Evolutionary conservation across 2,113 vertebrate species (phyloP).

Genomic region (Zosterops pallidus): DNA sequence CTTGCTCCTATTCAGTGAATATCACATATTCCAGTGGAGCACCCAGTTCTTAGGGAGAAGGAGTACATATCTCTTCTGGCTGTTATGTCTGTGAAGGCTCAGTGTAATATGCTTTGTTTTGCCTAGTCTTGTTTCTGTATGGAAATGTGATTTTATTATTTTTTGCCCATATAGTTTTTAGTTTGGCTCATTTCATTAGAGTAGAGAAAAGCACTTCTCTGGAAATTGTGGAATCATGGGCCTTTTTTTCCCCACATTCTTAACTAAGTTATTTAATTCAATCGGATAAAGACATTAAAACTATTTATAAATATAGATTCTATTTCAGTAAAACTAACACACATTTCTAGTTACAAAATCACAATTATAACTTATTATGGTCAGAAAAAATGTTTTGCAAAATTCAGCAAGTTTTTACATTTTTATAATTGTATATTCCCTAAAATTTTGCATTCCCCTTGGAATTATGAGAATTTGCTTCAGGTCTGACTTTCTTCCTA

Average conservation of each 20-base stretch:
- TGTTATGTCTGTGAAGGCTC: neutral
- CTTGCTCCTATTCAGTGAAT: neutral
- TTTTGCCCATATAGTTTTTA: neutral
- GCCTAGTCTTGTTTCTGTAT: neutral
- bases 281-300: neutral
- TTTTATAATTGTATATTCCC: neutral
- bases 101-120: neutral
- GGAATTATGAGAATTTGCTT: neutral
- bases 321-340: neutral
- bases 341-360: neutral
- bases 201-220: neutral
- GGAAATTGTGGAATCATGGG: neutral
- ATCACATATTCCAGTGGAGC: neutral
- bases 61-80: neutral
- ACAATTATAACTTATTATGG: neutral
- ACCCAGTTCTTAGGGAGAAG: neutral
- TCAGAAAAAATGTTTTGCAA: neutral
- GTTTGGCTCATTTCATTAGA: neutral
- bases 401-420: neutral
- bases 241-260: fast-evolving
- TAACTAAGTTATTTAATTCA: neutral
- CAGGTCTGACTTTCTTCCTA: neutral
- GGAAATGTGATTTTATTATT: neutral
- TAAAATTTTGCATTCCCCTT: neutral
- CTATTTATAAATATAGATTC: neutral